Conservation (phyloP, 2,113 vertebrate genomes). For the Laticauda colubrina region DNA sequence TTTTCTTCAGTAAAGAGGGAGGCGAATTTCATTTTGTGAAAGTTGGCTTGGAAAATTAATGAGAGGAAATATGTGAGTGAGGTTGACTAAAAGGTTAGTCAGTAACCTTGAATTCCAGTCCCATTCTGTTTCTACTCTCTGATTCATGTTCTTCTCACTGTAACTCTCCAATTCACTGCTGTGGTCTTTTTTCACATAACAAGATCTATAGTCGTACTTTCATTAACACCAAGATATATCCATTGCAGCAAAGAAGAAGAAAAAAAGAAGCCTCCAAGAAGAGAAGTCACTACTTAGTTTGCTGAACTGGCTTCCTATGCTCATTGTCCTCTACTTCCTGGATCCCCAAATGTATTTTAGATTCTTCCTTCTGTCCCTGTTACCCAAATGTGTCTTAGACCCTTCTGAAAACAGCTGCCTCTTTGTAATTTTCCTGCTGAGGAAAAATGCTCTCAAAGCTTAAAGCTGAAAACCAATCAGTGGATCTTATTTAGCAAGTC, state of each 20-base stretch:
- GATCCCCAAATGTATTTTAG: not conserved
- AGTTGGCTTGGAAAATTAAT: not conserved
- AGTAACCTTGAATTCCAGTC: not conserved
- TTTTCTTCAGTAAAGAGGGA: not conserved
- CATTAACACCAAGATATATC: not conserved
- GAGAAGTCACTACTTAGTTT: slow-evolving; percentile 23
- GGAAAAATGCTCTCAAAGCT: slow-evolving; percentile 34
- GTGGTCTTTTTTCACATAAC: accelerated
- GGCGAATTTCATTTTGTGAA: not conserved
- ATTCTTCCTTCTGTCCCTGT: slow-evolving; percentile 13
- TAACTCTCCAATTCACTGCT: slow-evolving; percentile 7
- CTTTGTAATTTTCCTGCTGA: not conserved
- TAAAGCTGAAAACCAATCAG: not conserved
- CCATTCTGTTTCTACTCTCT: slow-evolving; percentile 17
- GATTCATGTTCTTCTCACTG: not conserved
- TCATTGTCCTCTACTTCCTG: not conserved
- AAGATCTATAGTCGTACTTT: not conserved
- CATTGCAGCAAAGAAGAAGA: not conserved
- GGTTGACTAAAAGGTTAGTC: slow-evolving; percentile 23
- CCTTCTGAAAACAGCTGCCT: slow-evolving; percentile 28
- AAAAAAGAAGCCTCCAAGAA: slow-evolving; percentile 8
- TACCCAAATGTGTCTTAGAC: slow-evolving; percentile 42
- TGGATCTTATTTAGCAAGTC: slow-evolving; percentile 12
- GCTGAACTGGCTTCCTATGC: slow-evolving; percentile 51
- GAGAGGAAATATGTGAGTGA: not conserved